Base-by-base conservation (phyloP, 1,140 invertebrate species). In the Drosophila nigromelanica region DNA sequence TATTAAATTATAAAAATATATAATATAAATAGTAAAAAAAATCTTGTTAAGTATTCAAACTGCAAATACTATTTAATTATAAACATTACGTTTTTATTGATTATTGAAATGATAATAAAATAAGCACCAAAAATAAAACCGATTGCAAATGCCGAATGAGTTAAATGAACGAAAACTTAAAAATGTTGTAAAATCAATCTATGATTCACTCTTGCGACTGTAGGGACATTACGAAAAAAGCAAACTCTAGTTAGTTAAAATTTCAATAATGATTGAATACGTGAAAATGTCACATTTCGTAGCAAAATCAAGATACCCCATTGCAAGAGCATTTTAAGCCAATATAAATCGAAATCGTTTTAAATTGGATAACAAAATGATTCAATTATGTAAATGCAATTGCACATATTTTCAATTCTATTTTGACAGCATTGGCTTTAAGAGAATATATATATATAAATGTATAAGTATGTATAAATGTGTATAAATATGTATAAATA, bases 321-420 rank as follows among this genome's bases (percentile, higher is more conserved):
- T 30, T 10, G 14, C 0, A 1, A 52, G 50, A 11, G 50, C 1
- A 52, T 52, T 52, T 52, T 39, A 54, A 21, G 52, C 24, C 39
- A 60, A 52, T 67, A 18, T 52, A 18, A 78, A 71, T 64, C 70
- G 48, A 76, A 76, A 79, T 72, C 64, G 75, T 33, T 78, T 83
- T 61, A 71, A 78, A 55, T 56, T 59, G 67, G 56, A 79, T 78
- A 79, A 64, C 70, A 50, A 75, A 83, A 79, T 79, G 66, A 79
- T 80, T 76, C 59, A 71, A 76, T 80, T 80, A 85, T 83, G 63
- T 73, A 80, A 83, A 83, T 81, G 62, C 59, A 70, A 73, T 74
- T 77, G 58, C 70, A 72, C 71, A 71, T 83, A 82, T 82, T 82
- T 61, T 60, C 50, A 60, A 55, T 73, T 73, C 43, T 47, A 40